Evolutionary conservation across 2,113 vertebrate genomes (phyloP).

Genomic region (Electrona antarctica): DNA sequence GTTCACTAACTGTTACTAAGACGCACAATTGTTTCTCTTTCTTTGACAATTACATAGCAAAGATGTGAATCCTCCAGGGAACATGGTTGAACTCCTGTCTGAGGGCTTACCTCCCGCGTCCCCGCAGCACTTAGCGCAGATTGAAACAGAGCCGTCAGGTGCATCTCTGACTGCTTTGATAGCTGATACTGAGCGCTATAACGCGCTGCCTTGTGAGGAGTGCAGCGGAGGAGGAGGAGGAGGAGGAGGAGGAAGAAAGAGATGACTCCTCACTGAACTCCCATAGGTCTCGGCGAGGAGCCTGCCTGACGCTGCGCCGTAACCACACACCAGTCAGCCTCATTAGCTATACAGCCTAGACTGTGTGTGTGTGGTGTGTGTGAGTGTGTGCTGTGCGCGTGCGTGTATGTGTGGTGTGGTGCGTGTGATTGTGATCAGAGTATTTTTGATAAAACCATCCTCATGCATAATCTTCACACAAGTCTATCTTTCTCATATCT

Average conservation of each 20-base stretch:
- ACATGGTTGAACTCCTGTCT: slow-evolving; percentile 34
- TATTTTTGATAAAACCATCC: too few species aligned
- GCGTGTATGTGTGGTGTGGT: slow-evolving; percentile 37
- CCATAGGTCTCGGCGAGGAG: slow-evolving; percentile 59
- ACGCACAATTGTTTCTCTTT: slow-evolving; percentile 14
- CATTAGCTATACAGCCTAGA: slow-evolving; percentile 65
- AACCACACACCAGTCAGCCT: slow-evolving; percentile 63
- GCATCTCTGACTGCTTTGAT: slow-evolving; percentile 63
- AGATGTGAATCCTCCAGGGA: slow-evolving; percentile 49
- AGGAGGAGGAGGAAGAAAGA: slow-evolving; percentile 52
- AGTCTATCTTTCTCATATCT: too few species aligned
- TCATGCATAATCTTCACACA: too few species aligned
- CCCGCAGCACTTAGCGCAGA: slow-evolving; percentile 37
- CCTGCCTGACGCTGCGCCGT: slow-evolving; percentile 58
- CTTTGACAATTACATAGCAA: slow-evolving; percentile 54
- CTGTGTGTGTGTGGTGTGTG: slow-evolving; percentile 48
- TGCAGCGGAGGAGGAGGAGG: background rate
- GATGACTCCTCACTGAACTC: slow-evolving; percentile 72
- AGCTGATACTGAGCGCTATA: slow-evolving; percentile 44
- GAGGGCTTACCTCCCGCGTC: slow-evolving; percentile 51
- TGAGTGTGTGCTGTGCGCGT: slow-evolving; percentile 51
- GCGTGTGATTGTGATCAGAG: slow-evolving; percentile 16
- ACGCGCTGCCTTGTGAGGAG: slow-evolving; percentile 47
- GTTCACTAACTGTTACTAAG: background rate
- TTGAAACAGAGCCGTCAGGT: slow-evolving; percentile 54